Base-by-base conservation (phyloP, 2,113 vertebrate genomes). In the Clupea harengus region DNA sequence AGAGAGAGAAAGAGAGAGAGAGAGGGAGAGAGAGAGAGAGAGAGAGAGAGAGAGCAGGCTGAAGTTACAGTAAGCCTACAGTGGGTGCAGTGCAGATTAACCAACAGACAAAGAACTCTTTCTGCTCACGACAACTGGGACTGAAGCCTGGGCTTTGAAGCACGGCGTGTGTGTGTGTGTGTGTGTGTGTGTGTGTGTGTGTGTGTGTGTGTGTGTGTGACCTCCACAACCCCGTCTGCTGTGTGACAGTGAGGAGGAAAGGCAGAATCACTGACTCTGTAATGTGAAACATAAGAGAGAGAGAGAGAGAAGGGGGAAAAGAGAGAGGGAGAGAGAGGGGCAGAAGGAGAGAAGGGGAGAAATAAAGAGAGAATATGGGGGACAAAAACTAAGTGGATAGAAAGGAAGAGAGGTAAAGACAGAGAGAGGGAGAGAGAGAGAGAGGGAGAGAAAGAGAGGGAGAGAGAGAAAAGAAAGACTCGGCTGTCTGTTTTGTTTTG, bases 41-140 rank as follows among this genome's bases (percentile, higher is more conserved):
- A 11, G 47, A 2, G 47, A 11, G 47, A 85, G 83, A 83, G 44
- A 54, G 52, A 39, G 85, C 39, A 47, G 89, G 83, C 17, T 86
- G 89, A 50, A 85, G 89, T 86, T 88, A 89, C 89, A 88, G 89
- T 88, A 85, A 83, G 54, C 39, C 45, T 45, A 52, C 17, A 81
- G 78, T 81, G 28, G 67, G 86, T 86, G 87, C 81, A 88, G 86
- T 86, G 87, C 82, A 88, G 85, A 89, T 88, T 89, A 89, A 87
- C 84, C 9, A 13, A 67, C 67, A 88, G 75, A 89, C 87, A 88
- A 89, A 86, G 78, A 82, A 60, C 82, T 82, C 89, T 87, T 89
- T 88, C 85, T 88, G 78, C 83, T 54, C 52, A 54, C 17, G 15
- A 54, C 52, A 54, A 54, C 52, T 54, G 52, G 52, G 52, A 18